Percentiles rank a stretch among this genome's conserved stretches.
These are phyloP conservation scores for Myodes glareolus DNA, from an alignment of 2,113 vertebrate genomes.

Conservation along the genomic window DNA sequence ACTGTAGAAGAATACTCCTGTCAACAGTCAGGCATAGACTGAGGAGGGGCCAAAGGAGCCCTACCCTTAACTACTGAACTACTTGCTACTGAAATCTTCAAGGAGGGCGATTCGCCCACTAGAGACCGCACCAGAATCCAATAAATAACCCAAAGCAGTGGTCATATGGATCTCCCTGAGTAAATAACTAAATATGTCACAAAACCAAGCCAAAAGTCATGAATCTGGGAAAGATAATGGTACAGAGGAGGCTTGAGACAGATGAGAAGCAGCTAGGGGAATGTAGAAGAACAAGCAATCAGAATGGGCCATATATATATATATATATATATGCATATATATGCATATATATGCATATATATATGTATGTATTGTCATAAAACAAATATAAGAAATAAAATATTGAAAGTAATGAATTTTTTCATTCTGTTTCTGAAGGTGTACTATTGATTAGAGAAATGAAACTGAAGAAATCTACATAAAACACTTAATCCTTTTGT, in stretches of 20 bases:
- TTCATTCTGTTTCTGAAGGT: background rate
- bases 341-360: too few species aligned
- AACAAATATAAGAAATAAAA: background rate
- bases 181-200: too few species aligned
- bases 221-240: background rate
- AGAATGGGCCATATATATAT: background rate
- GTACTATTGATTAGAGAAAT: background rate
- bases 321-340: too few species aligned
- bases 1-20: background rate
- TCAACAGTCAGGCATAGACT: background rate
- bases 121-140: too few species aligned
- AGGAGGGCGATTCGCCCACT: accelerated
- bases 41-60: background rate
- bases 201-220: background rate
- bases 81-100: background rate
- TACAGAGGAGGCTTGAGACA: too few species aligned
- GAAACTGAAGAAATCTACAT: background rate
- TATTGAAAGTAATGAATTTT: background rate
- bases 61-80: too few species aligned
- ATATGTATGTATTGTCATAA: background rate
- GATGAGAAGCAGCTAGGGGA: background rate
- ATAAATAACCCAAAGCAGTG: too few species aligned
- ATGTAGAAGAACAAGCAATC: background rate
- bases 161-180: too few species aligned
- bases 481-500: background rate